Base-by-base conservation (phyloP, 2,113 vertebrate genomes). In the Monopterus albus region DNA sequence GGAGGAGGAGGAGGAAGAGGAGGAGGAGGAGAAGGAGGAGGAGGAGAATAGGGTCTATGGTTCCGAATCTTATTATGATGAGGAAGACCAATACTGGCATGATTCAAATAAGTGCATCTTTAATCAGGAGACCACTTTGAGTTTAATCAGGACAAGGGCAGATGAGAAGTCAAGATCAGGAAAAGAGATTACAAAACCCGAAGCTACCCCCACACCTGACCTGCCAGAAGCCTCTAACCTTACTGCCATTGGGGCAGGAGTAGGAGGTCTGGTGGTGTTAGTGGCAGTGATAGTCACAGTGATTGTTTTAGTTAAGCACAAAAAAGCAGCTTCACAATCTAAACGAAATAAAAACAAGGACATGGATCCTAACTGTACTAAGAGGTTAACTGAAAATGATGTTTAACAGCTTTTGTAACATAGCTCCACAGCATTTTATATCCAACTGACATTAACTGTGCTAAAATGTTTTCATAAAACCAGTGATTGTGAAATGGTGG, bases 101-200 rank as follows among this genome's bases (percentile, higher is more conserved):
- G 4, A 49, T 0, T 23, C 47, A 17, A 17, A 66, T 1, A 70
- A 4, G 5, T 94, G 93, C 50, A 29, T 88, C 28, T 75, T 72
- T 9, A 92, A 88, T 53, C 84, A 82, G 51, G 87, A 82, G 23
- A 85, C 21, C 2, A 17, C 20, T 42, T 4, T 93, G n/a, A n/a
- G n/a, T n/a, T n/a, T n/a, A n/a, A n/a, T n/a, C n/a, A n/a, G n/a
- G n/a, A n/a, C n/a, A n/a, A n/a, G n/a, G n/a, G n/a, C n/a, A n/a
- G n/a, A n/a, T n/a, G n/a, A n/a, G n/a, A n/a, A n/a, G n/a, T n/a
- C n/a, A n/a, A n/a, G n/a, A n/a, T n/a, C n/a, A n/a, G n/a, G n/a
- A n/a, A n/a, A n/a, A n/a, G n/a, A n/a, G 58, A 76, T 9, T 17
- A 5, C 3, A 4, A 26, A 26, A 11, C 0, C 0, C 38, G 52